Conservation (phyloP, 1,140 invertebrate genomes). For the Calliopsis andreniformis region DNA sequence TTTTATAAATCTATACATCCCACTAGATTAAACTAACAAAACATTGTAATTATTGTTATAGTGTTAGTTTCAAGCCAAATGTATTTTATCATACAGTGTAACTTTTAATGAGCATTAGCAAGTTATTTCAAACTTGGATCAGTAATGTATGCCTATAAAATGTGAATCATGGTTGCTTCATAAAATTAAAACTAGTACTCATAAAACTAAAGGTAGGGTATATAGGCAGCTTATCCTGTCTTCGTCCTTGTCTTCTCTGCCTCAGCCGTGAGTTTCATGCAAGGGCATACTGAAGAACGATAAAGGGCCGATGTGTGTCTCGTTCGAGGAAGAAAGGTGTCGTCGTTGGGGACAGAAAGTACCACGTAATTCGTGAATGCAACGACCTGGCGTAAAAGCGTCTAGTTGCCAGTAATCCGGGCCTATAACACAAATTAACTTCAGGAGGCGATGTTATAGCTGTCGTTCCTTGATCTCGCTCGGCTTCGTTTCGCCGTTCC, state of each 20-base stretch:
- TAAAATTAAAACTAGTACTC: too few relatives aligned
- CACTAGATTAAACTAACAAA: too few relatives aligned
- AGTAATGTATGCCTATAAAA: too few relatives aligned
- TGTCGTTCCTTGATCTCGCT: neutral
- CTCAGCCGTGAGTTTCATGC: conserved; percentile 5
- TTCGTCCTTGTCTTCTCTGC: neutral
- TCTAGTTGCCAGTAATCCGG: neutral
- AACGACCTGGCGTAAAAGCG: conserved; percentile 4
- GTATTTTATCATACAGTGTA: too few relatives aligned
- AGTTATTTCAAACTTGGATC: too few relatives aligned
- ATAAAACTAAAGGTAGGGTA: too few relatives aligned
- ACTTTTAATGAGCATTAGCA: too few relatives aligned
- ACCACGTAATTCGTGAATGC: neutral
- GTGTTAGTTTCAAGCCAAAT: too few relatives aligned
- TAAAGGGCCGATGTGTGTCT: conserved; percentile 1
- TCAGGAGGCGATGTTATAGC: neutral
- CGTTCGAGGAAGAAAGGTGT: neutral
- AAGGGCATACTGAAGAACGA: neutral
- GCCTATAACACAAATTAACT: neutral
- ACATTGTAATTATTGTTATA: too few relatives aligned
- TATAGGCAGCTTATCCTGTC: too few relatives aligned
- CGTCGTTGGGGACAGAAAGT: conserved; percentile 5
- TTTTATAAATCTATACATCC: too few relatives aligned
- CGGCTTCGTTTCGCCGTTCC: neutral
- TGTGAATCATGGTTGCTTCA: too few relatives aligned